Percentiles rank a stretch among this genome's conserved stretches.
Evolutionary conservation across 2,888 invertebrate species (phyloP).

Genomic region (Cenopis cana): DNA sequence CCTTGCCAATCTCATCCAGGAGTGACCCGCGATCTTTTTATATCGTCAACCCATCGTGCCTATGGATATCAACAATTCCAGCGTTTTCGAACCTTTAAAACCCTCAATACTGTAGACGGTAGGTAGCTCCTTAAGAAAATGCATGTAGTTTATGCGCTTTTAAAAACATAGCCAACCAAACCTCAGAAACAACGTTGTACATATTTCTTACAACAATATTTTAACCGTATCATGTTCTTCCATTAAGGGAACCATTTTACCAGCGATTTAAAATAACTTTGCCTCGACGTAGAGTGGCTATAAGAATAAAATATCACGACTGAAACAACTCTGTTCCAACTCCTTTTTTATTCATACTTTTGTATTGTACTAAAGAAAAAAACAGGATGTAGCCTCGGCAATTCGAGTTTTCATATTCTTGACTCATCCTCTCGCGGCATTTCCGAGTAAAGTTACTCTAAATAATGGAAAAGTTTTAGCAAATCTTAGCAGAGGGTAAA

Average conservation of each 20-base stretch:
- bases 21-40: too few species aligned
- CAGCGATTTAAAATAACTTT: slow-evolving; percentile 22
- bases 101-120: too few species aligned
- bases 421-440: slow-evolving; percentile 8
- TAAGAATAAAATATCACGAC: slow-evolving; percentile 5
- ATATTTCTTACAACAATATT: neutral
- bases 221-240: neutral
- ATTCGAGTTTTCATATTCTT: slow-evolving; percentile 13
- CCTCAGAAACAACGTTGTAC: neutral
- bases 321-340: neutral
- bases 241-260: neutral
- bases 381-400: slow-evolving; percentile 28
- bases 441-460: slow-evolving; percentile 8
- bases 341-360: slow-evolving; percentile 30
- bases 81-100: too few species aligned
- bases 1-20: too few species aligned
- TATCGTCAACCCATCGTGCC: too few species aligned
- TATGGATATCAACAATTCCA: too few species aligned
- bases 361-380: slow-evolving; percentile 26
- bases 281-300: neutral
- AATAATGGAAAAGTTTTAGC: neutral
- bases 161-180: neutral
- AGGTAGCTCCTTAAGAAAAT: too few species aligned
- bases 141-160: neutral
- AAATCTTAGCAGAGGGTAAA: neutral